Percentiles rank a stretch among this genome's conserved stretches.
Conservation (phyloP, 2,113 vertebrate genomes). For the Leptodactylus fuscus region DNA sequence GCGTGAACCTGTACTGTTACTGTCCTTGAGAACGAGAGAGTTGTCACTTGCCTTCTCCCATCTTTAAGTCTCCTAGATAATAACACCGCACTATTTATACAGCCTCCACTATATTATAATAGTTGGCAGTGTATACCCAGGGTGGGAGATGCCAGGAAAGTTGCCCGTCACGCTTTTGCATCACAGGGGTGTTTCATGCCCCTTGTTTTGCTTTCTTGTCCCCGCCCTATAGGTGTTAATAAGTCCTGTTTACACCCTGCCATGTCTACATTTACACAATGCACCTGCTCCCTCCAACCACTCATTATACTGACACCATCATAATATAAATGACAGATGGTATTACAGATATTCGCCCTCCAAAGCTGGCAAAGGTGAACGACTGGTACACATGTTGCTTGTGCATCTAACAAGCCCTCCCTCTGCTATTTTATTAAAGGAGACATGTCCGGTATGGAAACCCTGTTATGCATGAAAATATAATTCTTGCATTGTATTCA, state of each 20-base stretch:
- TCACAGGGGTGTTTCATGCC: background rate
- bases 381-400: background rate
- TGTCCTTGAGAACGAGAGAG: background rate
- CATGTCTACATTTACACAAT: conserved; percentile 29
- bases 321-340: conserved; percentile 41
- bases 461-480: no score
- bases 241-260: conserved; percentile 13
- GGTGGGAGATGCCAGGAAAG: background rate
- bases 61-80: background rate
- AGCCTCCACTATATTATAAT: background rate
- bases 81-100: conserved; percentile 16
- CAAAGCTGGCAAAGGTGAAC: conserved; percentile 42
- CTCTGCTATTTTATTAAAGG: background rate
- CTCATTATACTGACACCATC: background rate
- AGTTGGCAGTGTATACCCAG: background rate
- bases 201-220: conserved; percentile 21
- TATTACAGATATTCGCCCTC: conserved; percentile 44
- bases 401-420: background rate
- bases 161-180: background rate
- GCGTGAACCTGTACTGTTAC: background rate
- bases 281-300: conserved; percentile 47
- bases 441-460: no score
- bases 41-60: background rate
- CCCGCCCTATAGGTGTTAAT: conserved; percentile 46
- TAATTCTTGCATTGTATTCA: no score